These are phyloP conservation scores for Axis porcinus DNA, from an alignment of 2,113 vertebrate genomes.

Conservation along the genomic window DNA sequence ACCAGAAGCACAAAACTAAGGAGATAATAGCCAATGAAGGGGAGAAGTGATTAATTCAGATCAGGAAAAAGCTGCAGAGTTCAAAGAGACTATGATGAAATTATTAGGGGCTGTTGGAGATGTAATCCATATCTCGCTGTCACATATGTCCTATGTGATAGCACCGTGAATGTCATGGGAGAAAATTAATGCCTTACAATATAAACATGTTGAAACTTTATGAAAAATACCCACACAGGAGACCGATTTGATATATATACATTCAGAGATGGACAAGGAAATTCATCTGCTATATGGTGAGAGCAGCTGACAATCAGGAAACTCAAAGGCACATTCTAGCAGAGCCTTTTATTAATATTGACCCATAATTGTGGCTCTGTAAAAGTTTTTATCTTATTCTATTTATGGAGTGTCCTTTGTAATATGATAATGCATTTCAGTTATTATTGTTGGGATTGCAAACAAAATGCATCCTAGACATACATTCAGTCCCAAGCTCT, in stretches of 20 bases:
- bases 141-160: constrained; percentile 61
- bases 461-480: constrained; percentile 21
- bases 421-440: neutral
- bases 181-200: constrained; percentile 65
- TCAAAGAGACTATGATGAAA: constrained; percentile 71
- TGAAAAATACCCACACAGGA: neutral
- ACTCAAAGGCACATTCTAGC: neutral
- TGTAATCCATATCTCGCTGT: constrained; percentile 71
- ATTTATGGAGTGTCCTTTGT: neutral
- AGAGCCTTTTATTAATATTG: constrained; percentile 29
- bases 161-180: constrained; percentile 31
- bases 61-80: constrained; percentile 65
- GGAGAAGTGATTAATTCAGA: constrained; percentile 68
- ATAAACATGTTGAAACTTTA: constrained; percentile 57
- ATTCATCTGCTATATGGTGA: neutral
- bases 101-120: constrained; percentile 68
- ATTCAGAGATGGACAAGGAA: constrained; percentile 10
- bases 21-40: constrained; percentile 58
- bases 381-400: constrained; percentile 10
- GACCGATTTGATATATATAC: neutral
- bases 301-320: neutral
- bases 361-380: constrained; percentile 38
- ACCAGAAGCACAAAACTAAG: constrained; percentile 56
- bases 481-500: neutral
- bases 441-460: constrained; percentile 17